Evolutionary conservation across 2,797 vertebrate genomes (phyloP), one percentile per base, ranked within the genome.

Genomic region (Tangara arthus): DNA sequence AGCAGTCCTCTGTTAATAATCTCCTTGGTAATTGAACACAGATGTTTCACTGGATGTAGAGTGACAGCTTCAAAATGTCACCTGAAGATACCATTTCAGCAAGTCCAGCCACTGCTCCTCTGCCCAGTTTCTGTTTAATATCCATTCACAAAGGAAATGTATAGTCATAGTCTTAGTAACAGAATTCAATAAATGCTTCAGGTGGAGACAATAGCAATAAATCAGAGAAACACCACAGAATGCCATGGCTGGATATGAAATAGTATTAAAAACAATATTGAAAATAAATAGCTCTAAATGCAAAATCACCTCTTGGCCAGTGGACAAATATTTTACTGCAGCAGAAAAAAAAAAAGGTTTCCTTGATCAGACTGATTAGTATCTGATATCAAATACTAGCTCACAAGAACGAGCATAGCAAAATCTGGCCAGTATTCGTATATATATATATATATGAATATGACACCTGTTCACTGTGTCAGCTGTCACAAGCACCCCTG

Each of bases 181-280:
- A 90, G 39, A 76, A 79, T 59, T 88, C 60, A 89, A 60, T 59
- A 90, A 91, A 87, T 82, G 34, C 77, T 84, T 90, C 70, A 79
- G 37, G 37, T 86, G 47, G 39, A 79, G 32, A 34, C 30, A 86
- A 83, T 4, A 84, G 21, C 37, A 61, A 76, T 69, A 81, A 79
- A 76, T 59, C 44, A 82, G 41, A 69, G 32, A 82, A 47, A 84
- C 32, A 26, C 8, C 47, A 63, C 2, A 68, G 50, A 85, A 87
- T 65, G 30, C 14, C 53, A 22, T 47, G 42, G 26, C 4, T 55
- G 3, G 27, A 65, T 44, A 27, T n/a, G 8, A 75, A 92, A 82
- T 57, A 32, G 30, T 61, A 66, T 34, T 76, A 60, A 75, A 87
- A 94, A 61, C 44, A 65, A 9, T 71, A n/a, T 49, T 76, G n/a